Evolutionary conservation across 1,140 invertebrate genomes (phyloP), one percentile per base, ranked within the genome.

Genomic region (Apis florea): DNA sequence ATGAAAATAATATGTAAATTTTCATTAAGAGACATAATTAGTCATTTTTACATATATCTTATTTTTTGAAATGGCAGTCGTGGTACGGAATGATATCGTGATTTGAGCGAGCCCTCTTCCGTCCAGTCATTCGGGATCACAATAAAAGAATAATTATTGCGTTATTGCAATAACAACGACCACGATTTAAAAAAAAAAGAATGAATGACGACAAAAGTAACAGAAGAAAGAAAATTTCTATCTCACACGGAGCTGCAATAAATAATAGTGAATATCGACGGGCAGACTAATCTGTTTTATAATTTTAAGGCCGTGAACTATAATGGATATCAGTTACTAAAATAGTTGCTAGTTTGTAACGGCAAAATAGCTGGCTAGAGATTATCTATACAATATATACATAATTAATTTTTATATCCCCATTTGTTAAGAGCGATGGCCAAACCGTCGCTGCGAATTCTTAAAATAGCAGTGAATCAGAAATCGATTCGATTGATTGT

Each of bases 361-460:
- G 78, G 86, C 78, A 83, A 88, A 73, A 79, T 92, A 92, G 90
- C 77, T 84, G 84, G 76, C 83, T 92, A 92, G 89, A 92, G 89
- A 87, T 89, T 85, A 90, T 86, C 74, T 88, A 89, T 89, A 89
- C 80, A 61, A 82, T 88, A 89, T 72, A 87, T 70, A 87, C 58
- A 85, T 74, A 82, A 90, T 90, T 89, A 90, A 90, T 91, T 92
- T 91, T 92, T 91, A 90, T 92, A 92, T 90, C 85, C 85, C 85
- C 88, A 89, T 85, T 89, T 90, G 88, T 91, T 91, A 90, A 80
- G 85, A 82, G 83, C 82, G 84, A 85, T 79, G 70, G 81, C 53
- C 31, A 47, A 58, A 31, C 76, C 82, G 49, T 77, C 73, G 66
- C 74, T 69, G 31, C 19, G 56, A 70, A 85, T 85, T 84, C 82